Conservation (phyloP, 2,888 invertebrate genomes). For the Eumerus sabulonum region DNA sequence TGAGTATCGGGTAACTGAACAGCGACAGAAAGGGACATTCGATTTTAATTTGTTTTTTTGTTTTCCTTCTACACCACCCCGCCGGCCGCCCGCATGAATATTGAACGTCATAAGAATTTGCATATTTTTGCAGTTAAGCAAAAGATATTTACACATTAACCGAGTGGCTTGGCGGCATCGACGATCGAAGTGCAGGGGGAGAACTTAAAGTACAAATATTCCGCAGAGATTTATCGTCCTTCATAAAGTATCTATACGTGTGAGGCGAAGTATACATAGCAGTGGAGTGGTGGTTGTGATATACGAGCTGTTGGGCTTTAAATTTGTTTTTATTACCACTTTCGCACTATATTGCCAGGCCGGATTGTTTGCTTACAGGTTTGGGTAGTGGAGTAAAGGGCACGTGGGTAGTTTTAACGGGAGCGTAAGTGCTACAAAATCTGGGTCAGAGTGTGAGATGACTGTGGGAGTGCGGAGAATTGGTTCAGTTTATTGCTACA, state of each 20-base stretch:
- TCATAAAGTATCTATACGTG: constrained; percentile 23
- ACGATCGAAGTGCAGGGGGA: neutral
- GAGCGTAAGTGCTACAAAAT: constrained; percentile 60
- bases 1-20: neutral
- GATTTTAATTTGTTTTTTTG: constrained; percentile 49
- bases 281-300: constrained; percentile 29
- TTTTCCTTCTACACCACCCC: constrained; percentile 1
- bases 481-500: constrained; percentile 26
- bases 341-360: constrained; percentile 43
- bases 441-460: constrained; percentile 46
- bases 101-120: constrained; percentile 36
- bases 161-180: neutral
- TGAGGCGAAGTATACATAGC: constrained; percentile 40
- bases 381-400: constrained; percentile 21
- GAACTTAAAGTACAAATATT: constrained; percentile 58
- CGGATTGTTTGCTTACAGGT: neutral
- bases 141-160: constrained; percentile 47
- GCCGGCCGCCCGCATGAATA: constrained; percentile 26
- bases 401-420: constrained; percentile 52
- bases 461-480: neutral
- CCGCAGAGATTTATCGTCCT: constrained; percentile 57
- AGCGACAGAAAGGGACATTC: constrained; percentile 47
- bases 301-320: constrained; percentile 60
- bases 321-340: constrained; percentile 63
- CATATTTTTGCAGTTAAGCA: constrained; percentile 62